Evolutionary conservation across 1,140 invertebrate genomes (phyloP), one percentile per base, ranked within the genome.

Genomic region (Melanaphis sacchari): DNA sequence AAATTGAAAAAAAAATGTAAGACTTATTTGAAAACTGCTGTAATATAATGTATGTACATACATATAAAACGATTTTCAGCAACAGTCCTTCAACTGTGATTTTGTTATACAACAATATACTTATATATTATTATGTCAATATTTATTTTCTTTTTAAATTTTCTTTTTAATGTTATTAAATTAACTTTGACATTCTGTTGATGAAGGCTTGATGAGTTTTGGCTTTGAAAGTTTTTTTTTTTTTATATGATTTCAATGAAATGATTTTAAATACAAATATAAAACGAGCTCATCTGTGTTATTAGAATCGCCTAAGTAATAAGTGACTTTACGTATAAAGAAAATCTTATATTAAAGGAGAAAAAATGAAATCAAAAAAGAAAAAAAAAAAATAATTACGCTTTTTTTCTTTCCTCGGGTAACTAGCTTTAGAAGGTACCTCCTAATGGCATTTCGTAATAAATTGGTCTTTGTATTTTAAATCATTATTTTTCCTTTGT

Each of bases 401-500:
- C 18, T 46, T n/a, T 43, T 43, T 87, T 87, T 46, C 26, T 52
- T 89, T 89, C 31, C 15, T 21, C 22, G 6, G 6, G 88, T 26
- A 40, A 89, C 36, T 54, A 85, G 41, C 22, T 85, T 18, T 18
- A 15, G n/a, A n/a, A n/a, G 11, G 24, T 36, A 85, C 38, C 24
- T 89, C 38, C 24, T 89, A 89, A 89, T 89, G 49, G 26, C 46
- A 54, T 89, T 89, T 89, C 26, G 88, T 89, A 40, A 54, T 89
- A 89, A 54, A 89, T 89, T 89, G 36, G 38, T 89, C 88, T 54
- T 89, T 89, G 88, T 89, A 22, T 26, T 26, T 89, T 54, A 38
- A 52, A 89, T 54, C 46, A 89, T 89, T 89, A 89, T 89, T 54
- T 89, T 89, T 52, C 38, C 49, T 89, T 52, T 54, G 36, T 54